phyloP scores from a whole-genome alignment of 2,888 invertebrate species.

The Athalia circularis region DNA sequence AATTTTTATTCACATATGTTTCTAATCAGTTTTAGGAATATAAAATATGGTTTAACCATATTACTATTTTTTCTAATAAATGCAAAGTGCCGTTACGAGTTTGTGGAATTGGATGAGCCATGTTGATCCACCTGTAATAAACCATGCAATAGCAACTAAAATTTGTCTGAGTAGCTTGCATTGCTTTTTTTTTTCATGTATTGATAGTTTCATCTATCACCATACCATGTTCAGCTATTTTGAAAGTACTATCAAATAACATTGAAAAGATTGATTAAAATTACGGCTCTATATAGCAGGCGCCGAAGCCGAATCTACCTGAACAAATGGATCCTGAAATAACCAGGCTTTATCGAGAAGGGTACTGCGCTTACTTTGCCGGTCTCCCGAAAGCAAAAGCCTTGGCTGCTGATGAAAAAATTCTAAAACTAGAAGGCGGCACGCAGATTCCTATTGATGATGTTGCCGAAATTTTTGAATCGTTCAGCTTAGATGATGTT shows the following conservation, averaged over 20 bases:
- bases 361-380: conserved; percentile 65
- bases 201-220: background rate
- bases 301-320: conserved; percentile 59
- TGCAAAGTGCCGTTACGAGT: background rate
- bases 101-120: background rate
- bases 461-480: conserved; percentile 74
- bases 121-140: background rate
- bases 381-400: conserved; percentile 64
- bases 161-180: conserved; percentile 33
- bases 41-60: too few relatives aligned
- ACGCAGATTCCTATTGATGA: conserved; percentile 71
- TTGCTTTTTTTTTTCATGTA: conserved; percentile 2
- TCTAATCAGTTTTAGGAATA: too few relatives aligned
- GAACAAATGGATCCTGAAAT: conserved; percentile 64
- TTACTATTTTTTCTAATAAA: background rate
- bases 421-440: conserved; percentile 68
- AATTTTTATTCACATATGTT: too few relatives aligned
- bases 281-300: conserved; percentile 52
- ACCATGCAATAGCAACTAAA: conserved; percentile 38
- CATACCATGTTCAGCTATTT: background rate
- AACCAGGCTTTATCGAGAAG: conserved; percentile 65
- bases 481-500: conserved; percentile 76
- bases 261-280: background rate
- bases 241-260: background rate
- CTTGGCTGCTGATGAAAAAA: conserved; percentile 61